These are phyloP conservation scores for Plagiodera versicolora DNA, from an alignment of 2,888 invertebrate species.

Conservation along the genomic window DNA sequence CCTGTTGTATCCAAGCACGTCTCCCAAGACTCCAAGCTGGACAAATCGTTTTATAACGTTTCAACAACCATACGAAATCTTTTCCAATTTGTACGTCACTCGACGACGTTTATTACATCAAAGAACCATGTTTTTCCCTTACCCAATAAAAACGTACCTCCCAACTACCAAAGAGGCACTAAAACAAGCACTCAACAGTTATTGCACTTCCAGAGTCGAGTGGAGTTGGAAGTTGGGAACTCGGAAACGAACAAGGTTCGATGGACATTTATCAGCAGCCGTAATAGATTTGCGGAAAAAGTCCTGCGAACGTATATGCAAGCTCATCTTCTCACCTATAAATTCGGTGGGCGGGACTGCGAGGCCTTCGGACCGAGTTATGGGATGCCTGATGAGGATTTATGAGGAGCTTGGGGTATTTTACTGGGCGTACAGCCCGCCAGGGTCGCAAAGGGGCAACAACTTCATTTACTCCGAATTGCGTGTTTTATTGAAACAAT, in stretches of 20 bases:
- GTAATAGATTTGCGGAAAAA: slow-evolving; percentile 15
- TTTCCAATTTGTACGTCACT: no score
- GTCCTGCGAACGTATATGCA: slow-evolving; percentile 14
- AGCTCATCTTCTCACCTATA: slow-evolving; percentile 17
- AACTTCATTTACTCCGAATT: not conserved
- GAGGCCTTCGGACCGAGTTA: not conserved
- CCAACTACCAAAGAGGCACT: no score
- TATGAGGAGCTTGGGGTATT: not conserved
- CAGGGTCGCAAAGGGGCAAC: not conserved
- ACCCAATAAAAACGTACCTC: no score
- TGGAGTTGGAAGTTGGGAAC: not conserved
- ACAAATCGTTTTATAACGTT: no score
- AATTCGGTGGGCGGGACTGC: not conserved
- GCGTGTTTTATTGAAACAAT: no score
- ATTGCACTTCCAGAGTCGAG: not conserved
- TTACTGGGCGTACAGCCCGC: not conserved
- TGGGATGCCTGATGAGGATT: not conserved
- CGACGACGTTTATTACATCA: no score
- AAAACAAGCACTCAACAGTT: not conserved
- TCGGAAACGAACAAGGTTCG: not conserved
- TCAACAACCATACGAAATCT: no score
- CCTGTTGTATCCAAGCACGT: no score
- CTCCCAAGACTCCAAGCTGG: no score
- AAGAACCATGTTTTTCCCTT: no score
- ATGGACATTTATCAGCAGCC: slow-evolving; percentile 2